These are phyloP conservation scores for Mus minutoides DNA, from an alignment of 2,797 vertebrate genomes.

Conservation along the genomic window DNA sequence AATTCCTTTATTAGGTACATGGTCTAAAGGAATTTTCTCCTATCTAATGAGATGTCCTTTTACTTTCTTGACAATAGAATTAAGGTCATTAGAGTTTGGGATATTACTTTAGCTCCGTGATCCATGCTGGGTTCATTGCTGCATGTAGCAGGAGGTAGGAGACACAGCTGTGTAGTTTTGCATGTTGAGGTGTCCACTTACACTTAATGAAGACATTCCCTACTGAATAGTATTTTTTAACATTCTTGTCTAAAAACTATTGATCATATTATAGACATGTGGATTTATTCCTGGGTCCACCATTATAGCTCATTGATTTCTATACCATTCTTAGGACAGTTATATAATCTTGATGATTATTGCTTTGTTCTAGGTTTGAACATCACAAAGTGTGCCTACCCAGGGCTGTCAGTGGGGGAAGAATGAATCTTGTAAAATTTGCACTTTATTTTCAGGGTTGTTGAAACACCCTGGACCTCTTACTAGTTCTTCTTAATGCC, in stretches of 20 bases:
- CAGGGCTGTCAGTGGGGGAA: neutral
- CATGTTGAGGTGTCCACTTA: neutral
- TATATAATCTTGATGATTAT: neutral
- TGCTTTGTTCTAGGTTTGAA: slow-evolving; percentile 50
- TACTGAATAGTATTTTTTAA: neutral
- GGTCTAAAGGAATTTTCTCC: slow-evolving; percentile 10
- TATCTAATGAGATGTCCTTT: neutral
- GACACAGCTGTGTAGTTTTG: neutral
- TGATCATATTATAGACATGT: neutral
- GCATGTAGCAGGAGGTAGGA: neutral
- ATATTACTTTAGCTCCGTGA: neutral
- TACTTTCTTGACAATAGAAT: slow-evolving; percentile 15
- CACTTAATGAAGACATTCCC: slow-evolving; percentile 1
- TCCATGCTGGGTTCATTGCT: slow-evolving; percentile 33
- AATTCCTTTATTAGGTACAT: neutral
- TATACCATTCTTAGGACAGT: neutral
- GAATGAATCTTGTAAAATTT: neutral
- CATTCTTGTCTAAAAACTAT: neutral
- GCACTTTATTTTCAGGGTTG: neutral
- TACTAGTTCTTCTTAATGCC: neutral
- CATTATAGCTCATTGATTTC: neutral
- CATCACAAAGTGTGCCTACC: neutral
- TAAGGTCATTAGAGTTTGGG: slow-evolving; percentile 4
- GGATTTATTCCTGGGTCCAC: neutral
- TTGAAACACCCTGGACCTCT: neutral